Conservation (phyloP, 2,797 vertebrate species). For the Staurois parvus region DNA sequence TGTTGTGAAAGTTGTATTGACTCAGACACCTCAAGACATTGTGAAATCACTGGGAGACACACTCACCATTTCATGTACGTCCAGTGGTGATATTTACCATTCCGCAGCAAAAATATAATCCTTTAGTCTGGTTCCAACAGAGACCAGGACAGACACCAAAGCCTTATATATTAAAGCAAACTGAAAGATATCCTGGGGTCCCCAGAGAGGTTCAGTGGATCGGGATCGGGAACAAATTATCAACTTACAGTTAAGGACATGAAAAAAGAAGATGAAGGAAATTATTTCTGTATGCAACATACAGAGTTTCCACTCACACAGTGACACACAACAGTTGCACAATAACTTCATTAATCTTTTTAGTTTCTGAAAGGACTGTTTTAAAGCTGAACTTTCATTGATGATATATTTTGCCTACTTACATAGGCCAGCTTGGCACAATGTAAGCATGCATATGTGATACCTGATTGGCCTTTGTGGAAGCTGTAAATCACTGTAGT, state of each 20-base stretch:
- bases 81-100: not conserved
- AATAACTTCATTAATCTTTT: not conserved
- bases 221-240: not conserved
- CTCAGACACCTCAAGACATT: not conserved
- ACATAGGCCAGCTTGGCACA: too few relatives aligned
- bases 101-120: not conserved
- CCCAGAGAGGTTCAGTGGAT: slow-evolving; percentile 30
- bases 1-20: slow-evolving; percentile 12
- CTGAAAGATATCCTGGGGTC: not conserved
- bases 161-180: not conserved
- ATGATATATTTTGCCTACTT: too few relatives aligned
- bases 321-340: not conserved
- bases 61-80: not conserved
- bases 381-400: too few relatives aligned
- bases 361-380: too few relatives aligned
- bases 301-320: not conserved
- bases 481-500: too few relatives aligned
- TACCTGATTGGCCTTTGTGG: too few relatives aligned
- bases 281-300: slow-evolving; percentile 45
- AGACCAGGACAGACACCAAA: not conserved
- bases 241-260: not conserved
- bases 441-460: too few relatives aligned
- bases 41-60: slow-evolving; percentile 12
- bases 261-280: slow-evolving; percentile 10
- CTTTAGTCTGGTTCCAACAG: not conserved